Percentiles rank a stretch among this genome's conserved stretches.
phyloP scores from a whole-genome alignment of 2,113 vertebrate genomes.

The Chlamydotis undulata region DNA sequence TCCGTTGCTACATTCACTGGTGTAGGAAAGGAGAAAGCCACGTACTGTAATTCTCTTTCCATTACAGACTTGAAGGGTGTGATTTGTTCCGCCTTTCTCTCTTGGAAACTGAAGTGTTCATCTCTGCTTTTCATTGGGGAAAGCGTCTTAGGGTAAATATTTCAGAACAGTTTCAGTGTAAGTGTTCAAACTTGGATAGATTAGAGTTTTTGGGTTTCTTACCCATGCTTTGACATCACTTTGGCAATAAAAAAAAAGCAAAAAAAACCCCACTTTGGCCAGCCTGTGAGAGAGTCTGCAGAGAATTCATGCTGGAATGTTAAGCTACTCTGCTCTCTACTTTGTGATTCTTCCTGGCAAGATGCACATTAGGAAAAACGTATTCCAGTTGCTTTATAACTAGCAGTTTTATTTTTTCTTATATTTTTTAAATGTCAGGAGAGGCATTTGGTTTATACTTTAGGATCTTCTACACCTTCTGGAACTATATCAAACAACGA shows the following conservation, averaged over 20 bases:
- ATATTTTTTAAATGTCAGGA: background rate
- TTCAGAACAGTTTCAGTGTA: background rate
- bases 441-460: background rate
- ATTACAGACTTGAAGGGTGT: background rate
- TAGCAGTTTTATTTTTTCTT: background rate
- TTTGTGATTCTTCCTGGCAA: background rate
- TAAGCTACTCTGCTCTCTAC: background rate
- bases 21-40: background rate
- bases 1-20: background rate
- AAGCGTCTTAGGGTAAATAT: background rate
- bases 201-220: conserved; percentile 14
- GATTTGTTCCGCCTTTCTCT: conserved; percentile 21
- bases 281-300: conserved; percentile 20
- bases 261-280: background rate
- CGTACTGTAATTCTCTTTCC: background rate
- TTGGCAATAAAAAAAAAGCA: background rate
- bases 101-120: conserved; percentile 16
- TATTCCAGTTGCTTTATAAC: background rate
- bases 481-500: background rate
- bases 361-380: background rate
- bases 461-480: background rate
- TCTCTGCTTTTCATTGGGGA: conserved; percentile 14
- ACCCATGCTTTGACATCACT: conserved; percentile 21
- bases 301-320: conserved; percentile 22
- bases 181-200: background rate